Evolutionary conservation across 1,140 invertebrate genomes (phyloP), one percentile per base, ranked within the genome.

Genomic region (Nebria ingens): DNA sequence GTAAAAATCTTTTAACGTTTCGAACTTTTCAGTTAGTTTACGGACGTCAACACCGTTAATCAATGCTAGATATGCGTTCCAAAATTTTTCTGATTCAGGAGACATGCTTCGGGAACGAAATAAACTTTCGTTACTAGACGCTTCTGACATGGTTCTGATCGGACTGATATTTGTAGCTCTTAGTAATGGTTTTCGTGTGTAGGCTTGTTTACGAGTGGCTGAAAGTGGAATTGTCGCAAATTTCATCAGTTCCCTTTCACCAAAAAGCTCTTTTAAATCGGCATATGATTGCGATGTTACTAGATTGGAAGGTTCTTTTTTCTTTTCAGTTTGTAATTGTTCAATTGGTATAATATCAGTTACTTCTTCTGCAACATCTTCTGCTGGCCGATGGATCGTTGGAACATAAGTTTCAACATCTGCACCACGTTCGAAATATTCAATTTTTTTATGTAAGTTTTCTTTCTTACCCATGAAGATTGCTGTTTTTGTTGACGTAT

Each of bases 231-330:
- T 54, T 11, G 67, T 70, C 12, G 68, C 64, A 58, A 70, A 68
- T 60, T 63, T 61, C 50, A 62, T 54, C 25, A 68, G 49, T 2
- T 80, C 75, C 12, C 73, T 75, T 68, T 91, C 87, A 0, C 88
- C 88, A 62, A 86, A 89, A 0, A 89, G 66, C 51, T 89, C 87
- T 63, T 87, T 87, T 34, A 91, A 65, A 68, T 87, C 81, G 19
- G 86, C 76, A 59, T 79, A 84, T 1, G 85, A 89, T 58, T 85
- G 80, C 0, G 85, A 85, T 40, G 79, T 75, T 21, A 73, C 73
- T 19, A 78, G 22, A 19, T 15, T 49, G n/a, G 38, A 52, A 17
- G 54, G 34, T 51, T 62, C 56, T 53, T 60, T 34, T 19, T 65
- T 63, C 34, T 62, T 57, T 49, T 57, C 53, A 55, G 71, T 69